Percentiles rank a stretch among this genome's conserved stretches.
Evolutionary conservation across 2,113 vertebrate species (phyloP).

Genomic region (Himantopus leucocephalus): DNA sequence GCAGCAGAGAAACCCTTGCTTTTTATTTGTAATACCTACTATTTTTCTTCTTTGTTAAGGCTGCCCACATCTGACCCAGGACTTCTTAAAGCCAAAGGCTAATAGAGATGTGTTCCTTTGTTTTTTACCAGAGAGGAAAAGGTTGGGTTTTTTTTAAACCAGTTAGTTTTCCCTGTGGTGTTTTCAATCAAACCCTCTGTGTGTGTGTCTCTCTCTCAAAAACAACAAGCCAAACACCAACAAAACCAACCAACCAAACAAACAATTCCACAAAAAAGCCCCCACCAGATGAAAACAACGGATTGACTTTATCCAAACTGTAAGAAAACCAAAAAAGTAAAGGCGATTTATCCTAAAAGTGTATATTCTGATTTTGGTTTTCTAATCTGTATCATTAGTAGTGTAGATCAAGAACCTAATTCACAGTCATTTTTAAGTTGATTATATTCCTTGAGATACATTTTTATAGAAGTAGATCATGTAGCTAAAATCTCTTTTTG

Average conservation of each 20-base stretch:
- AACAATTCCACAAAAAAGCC: not conserved
- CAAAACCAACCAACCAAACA: not conserved
- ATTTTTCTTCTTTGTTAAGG: slow-evolving; percentile 13
- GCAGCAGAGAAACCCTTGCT: not conserved
- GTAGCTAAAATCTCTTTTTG: not conserved
- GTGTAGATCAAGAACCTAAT: not conserved
- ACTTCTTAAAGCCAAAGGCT: slow-evolving; percentile 26
- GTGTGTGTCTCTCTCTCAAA: not conserved
- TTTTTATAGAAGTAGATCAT: not conserved
- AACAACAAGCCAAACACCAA: not conserved
- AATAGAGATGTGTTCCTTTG: slow-evolving; percentile 31
- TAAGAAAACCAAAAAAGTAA: not conserved
- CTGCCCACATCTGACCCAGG: slow-evolving; percentile 7
- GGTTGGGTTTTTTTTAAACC: not conserved
- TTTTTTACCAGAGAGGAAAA: slow-evolving; percentile 31
- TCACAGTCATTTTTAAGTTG: not conserved
- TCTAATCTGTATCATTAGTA: not conserved
- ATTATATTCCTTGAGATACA: not conserved
- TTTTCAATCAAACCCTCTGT: not conserved
- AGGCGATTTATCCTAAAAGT: not conserved
- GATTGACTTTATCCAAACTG: not conserved
- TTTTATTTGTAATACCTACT: not conserved
- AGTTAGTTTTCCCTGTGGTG: not conserved
- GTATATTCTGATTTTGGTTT: not conserved
- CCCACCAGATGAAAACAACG: not conserved